Evolutionary conservation across 2,113 vertebrate species (phyloP), one percentile per base, ranked within the genome.

Genomic region (Melanocharis versteri): DNA sequence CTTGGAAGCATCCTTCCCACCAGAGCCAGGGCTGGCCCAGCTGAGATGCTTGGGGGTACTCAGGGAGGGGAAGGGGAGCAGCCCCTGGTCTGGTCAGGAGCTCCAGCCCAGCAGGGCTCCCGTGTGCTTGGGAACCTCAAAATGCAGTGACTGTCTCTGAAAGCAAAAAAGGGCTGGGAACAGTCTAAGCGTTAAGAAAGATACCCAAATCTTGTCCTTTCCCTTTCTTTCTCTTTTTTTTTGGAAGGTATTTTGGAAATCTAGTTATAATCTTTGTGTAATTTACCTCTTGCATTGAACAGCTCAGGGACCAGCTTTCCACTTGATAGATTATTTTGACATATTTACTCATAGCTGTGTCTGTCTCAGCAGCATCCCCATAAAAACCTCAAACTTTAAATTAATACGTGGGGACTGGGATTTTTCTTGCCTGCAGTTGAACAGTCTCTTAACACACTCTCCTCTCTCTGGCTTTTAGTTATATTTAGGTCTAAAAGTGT

Each of bases 281-380:
- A 89, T 94, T 92, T 94, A 44, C 90, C 56, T 90, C 91, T 90
- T 77, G 61, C 48, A 11, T 12, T 19, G 88, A 94, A 35, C 68
- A 96, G 93, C 96, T 94, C 72, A 14, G 94, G 96, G 96, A 95
- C 85, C 90, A 68, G 80, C 69, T 89, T 97, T 96, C 95, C 82
- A 71, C 95, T 96, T 97, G 96, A 95, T 92, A 97, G 96, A 87
- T 94, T 97, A 97, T 98, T 97, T 96, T 98, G 97, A 96, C 97
- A 94, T 97, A 97, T 98, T 98, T 98, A 97, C 98, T 97, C 97
- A 91, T 15, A 53, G 92, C 95, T 96, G 65, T 33, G 96, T 97
- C 97, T 98, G 93, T 97, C 96, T 97, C 94, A 16, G 96, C 92
- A 96, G 96, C 96, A 98, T 97, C 97, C 92, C 51, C 13, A 44